A percentile compares a stretch with the other conserved stretches of the same genome.
Conservation (phyloP, 2,888 invertebrate species). For the Dryobota labecula region DNA sequence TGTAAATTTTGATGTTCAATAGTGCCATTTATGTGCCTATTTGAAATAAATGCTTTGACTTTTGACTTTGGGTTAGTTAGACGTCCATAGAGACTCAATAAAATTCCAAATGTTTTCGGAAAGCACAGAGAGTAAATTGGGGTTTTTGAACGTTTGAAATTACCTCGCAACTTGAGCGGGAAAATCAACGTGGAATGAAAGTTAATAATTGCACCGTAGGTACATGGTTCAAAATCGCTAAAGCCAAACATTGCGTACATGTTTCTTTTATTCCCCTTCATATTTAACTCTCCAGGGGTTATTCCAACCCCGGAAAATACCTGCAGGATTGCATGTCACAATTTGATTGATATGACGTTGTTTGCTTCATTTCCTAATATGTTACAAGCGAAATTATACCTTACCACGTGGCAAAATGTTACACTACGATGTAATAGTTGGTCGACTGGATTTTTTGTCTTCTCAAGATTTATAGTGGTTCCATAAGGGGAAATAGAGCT, state of each 20-base stretch:
- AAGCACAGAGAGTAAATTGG: neutral
- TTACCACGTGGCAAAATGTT: neutral
- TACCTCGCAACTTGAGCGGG: neutral
- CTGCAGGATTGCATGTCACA: neutral
- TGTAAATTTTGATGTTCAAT: too few species aligned
- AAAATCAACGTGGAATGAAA: neutral
- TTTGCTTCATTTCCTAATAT: neutral
- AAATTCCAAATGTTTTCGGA: neutral
- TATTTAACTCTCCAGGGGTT: neutral
- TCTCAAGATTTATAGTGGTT: conserved; percentile 37
- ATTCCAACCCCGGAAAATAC: neutral
- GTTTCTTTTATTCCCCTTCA: neutral
- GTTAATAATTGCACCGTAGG: neutral
- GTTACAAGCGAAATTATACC: neutral
- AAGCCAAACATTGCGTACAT: neutral
- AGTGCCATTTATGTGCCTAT: too few species aligned
- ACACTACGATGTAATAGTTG: conserved; percentile 60
- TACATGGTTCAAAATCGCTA: neutral
- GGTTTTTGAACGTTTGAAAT: neutral
- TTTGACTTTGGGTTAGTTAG: too few species aligned
- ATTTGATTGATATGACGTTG: neutral
- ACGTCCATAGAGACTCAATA: neutral
- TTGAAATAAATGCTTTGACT: too few species aligned
- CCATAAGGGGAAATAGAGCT: conserved; percentile 26
- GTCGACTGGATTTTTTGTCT: conserved; percentile 41